These are phyloP conservation scores for Ladona fulva DNA, from an alignment of 1,140 invertebrate species.

Conservation along the genomic window DNA sequence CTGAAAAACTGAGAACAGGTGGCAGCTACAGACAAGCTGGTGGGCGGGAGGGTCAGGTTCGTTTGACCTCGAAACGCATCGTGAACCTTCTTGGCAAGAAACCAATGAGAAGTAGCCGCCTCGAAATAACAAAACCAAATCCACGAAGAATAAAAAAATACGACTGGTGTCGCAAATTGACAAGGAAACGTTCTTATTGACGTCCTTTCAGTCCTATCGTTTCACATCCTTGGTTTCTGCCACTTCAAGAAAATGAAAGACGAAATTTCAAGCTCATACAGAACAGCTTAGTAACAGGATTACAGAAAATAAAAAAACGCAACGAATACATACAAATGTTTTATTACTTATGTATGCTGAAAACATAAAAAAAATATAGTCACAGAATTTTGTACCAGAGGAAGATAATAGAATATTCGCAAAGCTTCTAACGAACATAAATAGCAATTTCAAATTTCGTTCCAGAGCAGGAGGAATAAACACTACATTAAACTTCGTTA, in stretches of 20 bases:
- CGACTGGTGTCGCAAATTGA: not conserved
- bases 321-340: not conserved
- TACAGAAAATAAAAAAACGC: no score
- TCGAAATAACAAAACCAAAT: not conserved
- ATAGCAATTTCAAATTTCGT: not conserved
- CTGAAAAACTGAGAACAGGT: not conserved
- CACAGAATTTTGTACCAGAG: not conserved
- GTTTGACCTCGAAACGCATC: constrained; percentile 3
- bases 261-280: no score
- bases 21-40: not conserved
- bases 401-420: not conserved
- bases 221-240: no score
- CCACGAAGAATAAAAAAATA: not conserved
- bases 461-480: not conserved
- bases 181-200: not conserved
- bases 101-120: not conserved
- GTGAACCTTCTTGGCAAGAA: not conserved
- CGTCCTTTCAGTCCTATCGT: not conserved
- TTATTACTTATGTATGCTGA: constrained; percentile 18
- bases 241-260: no score
- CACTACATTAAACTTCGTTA: not conserved
- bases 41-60: not conserved
- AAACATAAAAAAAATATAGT: constrained; percentile 20
- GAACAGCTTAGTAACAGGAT: no score
- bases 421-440: not conserved